A percentile compares a stretch with the other conserved stretches of the same genome.
Evolutionary conservation across 2,113 vertebrate species (phyloP).

Genomic region (Brachypteracias leptosomus): DNA sequence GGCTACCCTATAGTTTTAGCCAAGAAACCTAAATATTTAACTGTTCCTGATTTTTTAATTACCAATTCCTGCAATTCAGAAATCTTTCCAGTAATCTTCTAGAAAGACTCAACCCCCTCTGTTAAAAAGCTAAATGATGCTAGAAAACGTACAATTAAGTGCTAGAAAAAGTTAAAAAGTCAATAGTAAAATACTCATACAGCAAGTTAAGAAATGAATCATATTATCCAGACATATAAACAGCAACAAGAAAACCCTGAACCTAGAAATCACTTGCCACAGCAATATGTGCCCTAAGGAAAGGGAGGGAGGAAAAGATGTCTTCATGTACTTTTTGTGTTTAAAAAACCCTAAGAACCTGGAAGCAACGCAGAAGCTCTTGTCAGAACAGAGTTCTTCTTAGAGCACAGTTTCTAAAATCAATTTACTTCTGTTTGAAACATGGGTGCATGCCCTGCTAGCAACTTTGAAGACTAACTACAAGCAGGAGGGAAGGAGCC

Average conservation of each 20-base stretch:
- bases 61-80: neutral
- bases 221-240: neutral
- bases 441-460: neutral
- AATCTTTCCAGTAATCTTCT: neutral
- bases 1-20: neutral
- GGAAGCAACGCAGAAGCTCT: neutral
- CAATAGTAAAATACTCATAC: neutral
- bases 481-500: neutral
- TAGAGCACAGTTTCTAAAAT: neutral
- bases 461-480: neutral
- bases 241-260: neutral
- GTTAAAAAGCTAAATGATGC: neutral
- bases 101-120: neutral
- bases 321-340: neutral
- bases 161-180: neutral
- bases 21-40: neutral
- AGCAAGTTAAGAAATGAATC: neutral
- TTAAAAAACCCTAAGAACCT: neutral
- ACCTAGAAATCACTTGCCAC: neutral
- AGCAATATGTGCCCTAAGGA: neutral
- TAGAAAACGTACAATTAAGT: neutral
- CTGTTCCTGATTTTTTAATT: neutral
- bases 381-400: neutral
- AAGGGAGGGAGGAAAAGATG: neutral
- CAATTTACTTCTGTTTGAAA: neutral